phyloP scores from a whole-genome alignment of 2,888 invertebrate species.

The Trypoxylon attenuatum region DNA sequence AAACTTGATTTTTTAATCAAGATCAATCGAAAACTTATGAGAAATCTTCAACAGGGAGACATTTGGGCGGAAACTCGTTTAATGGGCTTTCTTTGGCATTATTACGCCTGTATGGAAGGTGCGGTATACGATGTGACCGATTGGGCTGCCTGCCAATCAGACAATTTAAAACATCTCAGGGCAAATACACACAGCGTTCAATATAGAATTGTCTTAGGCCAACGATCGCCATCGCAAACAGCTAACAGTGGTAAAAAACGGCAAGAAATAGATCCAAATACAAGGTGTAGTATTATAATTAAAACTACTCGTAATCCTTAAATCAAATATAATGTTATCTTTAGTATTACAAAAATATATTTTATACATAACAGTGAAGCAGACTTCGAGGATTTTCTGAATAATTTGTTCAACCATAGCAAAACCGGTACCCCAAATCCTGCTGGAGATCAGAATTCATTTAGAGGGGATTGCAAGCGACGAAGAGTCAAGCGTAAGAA shows the following conservation, averaged over 20 bases:
- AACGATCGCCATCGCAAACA: conserved; percentile 76
- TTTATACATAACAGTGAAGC: conserved; percentile 77
- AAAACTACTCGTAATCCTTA: no score
- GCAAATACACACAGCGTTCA: conserved; percentile 95
- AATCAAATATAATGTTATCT: background rate
- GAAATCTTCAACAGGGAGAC: conserved; percentile 83
- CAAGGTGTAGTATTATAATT: conserved; percentile 60
- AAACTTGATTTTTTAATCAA: no score
- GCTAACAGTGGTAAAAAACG: conserved; percentile 62
- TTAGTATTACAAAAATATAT: background rate
- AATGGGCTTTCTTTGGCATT: conserved; percentile 94
- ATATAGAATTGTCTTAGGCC: conserved; percentile 88
- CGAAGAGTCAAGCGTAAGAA: conserved; percentile 72
- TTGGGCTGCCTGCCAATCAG: conserved; percentile 96
- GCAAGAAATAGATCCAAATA: conserved; percentile 66
- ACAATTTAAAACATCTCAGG: conserved; percentile 86
- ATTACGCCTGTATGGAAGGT: conserved; percentile 97
- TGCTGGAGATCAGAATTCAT: conserved; percentile 65
- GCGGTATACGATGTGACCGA: conserved; percentile 97
- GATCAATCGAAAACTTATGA: no score
- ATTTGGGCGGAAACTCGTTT: conserved; percentile 96
- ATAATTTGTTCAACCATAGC: conserved; percentile 84
- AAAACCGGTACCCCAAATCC: conserved; percentile 72
- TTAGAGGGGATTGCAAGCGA: conserved; percentile 66
- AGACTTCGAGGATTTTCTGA: conserved; percentile 88